Base-by-base conservation (phyloP, 2,113 vertebrate species). In the Cairina moschata region DNA sequence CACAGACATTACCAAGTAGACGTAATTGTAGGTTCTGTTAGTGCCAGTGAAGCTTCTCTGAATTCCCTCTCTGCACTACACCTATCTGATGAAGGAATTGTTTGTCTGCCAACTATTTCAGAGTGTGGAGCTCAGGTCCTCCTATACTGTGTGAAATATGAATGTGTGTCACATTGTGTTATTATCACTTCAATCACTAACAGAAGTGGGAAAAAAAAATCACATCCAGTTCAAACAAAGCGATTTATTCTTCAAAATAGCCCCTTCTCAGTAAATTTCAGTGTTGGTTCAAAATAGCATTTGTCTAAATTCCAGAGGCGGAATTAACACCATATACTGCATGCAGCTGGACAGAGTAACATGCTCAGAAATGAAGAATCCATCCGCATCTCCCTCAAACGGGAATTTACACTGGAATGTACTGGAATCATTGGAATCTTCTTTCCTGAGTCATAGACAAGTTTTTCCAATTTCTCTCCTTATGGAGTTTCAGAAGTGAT, bases 81-180 rank as follows among this genome's bases (percentile, higher is more conserved):
- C 5, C 17, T 42, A 46, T 15, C 15, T 11, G 6, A 31, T 18
- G 9, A 62, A 59, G 6, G 6, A 80, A 74, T 38, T 65, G 38
- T 36, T 58, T 65, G 38, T 36, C 84, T 59, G n/a, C 44, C 44
- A 68, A 7, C 3, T 26, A 63, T 3, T 28, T 21, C 32, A 21
- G 6, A 58, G 11, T 8, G 17, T 8, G 12, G 20, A 52, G 32
- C 32, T 72, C 65, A 65, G 7, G 11, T 3, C 3, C 9, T 48
- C 44, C 23, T 8, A 40, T 1, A 34, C 6, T 4, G 12, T 7
- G 7, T 26, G 16, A 85, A 76, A 36, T 32, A 55, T 3, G 2
- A 58, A 48, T 13, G 8, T 0, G 0, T 55, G 42, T 71, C 52
- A 48, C 42, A 17, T 4, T 17, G 8, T 44, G 63, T 52, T 58